phyloP scores from a whole-genome alignment of 2,113 vertebrate genomes.

The Rattus norvegicus region GRCr8 NC_086020.1:164081001-164081500 shows the following conservation, averaged over 20 bases:
- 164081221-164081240: constrained; percentile 51
- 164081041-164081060: constrained; percentile 72
- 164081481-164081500: constrained; percentile 51
- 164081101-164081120: constrained; percentile 81
- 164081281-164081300: not conserved
- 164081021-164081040: constrained; percentile 77
- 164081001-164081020: constrained; percentile 49
- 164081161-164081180: constrained; percentile 65
- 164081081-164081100: constrained; percentile 73
- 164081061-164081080: constrained; percentile 73
- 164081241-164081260: constrained; percentile 41
- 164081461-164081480: constrained; percentile 36
- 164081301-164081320: constrained; percentile 1
- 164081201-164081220: constrained; percentile 61
- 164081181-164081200: constrained; percentile 74
- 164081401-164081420: constrained; percentile 16
- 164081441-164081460: constrained; percentile 37
- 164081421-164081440: not conserved
- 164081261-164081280: not conserved
- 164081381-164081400: constrained; percentile 27
- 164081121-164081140: constrained; percentile 71
- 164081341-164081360: not conserved
- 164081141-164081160: constrained; percentile 69
- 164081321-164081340: constrained; percentile 28
- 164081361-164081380: constrained; percentile 33